Base-by-base conservation (phyloP, 1,140 invertebrate species). In the Rhyzopertha dominica region DNA sequence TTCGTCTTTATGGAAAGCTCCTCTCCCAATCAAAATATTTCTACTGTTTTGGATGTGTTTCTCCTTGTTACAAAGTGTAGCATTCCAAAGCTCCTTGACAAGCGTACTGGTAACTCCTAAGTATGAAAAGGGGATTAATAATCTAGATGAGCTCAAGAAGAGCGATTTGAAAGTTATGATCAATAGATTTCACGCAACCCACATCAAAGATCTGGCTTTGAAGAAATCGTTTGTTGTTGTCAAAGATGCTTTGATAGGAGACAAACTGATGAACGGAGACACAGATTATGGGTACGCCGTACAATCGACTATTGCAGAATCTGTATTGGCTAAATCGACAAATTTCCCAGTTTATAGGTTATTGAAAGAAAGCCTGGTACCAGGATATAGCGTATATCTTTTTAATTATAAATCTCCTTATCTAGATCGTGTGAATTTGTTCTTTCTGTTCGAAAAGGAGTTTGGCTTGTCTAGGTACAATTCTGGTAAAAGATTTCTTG, bases 391-490 rank as follows among this genome's bases (percentile, higher is more conserved):
- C 9, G 37, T 25, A 10, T 42, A 48, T 16, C 20, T 26, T 16
- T 48, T 48, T 25, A 29, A 31, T 9, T 26, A 42, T 9, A 34
- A 36, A 13, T 48, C 46, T 3, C 46, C 46, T 1, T 48, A 23
- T 20, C 8, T 26, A 7, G 46, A 48, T 3, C 19, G 26, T 23
- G 31, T 48, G 5, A 25, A 48, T 31, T 4, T 16, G 20, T 35
- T 23, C 9, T 17, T 48, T n/a, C 32, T 34, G 22, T 16, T 34
- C 3, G 13, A 42, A 23, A 12, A 34, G 13, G 39, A 42, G 30
- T 22, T 31, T 4, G 39, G 38, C 9, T 31, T 48, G 16, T 36
- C 19, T 3, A 34, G 20, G 19, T 31, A 24, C n/a, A n/a, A n/a
- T n/a, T n/a, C n/a, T n/a, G 24, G 9, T n/a, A 7, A 25, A 34